Evolutionary conservation across 2,888 invertebrate species (phyloP), one percentile per base, ranked within the genome.

Genomic region (Cheilosia pagana): DNA sequence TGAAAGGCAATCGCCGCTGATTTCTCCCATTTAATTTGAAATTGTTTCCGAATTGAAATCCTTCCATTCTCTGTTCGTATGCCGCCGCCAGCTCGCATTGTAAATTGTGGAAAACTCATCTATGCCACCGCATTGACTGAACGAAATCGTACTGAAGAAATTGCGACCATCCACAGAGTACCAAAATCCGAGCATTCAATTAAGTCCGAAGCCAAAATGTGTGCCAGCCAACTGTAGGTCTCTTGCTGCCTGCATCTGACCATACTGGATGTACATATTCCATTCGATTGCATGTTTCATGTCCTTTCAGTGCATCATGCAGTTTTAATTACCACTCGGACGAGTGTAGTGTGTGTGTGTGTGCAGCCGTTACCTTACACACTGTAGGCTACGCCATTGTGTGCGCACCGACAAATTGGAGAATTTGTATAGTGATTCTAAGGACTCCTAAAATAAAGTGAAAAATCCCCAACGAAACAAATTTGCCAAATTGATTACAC

Each of bases 401-500:
- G 8, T 39, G 41, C 45, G 41, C 28, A 67, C 23, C 19, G 52
- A 59, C 28, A 81, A 63, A 81, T 63, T 75, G 68, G 31, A 75
- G 75, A 75, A 62, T 63, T 50, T 75, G 57, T 55, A 48, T 57
- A 16, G 39, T 1, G 12, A 53, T 39, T 21, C 39, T 62, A n/a
- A 52, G 63, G 76, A 48, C 59, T 63, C n/a, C 35, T 25, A 74
- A 63, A 81, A 28, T 28, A 28, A 39, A 68, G 57, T 59, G 75
- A 70, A 70, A 81, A 68, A 81, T 70, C 59, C 68, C 43, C 45
- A 48, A 59, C 25, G 63, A 59, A 57, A 68, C 57, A 75, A 63
- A 78, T 71, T 57, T 31, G 48, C 62, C 63, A 75, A 81, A 81
- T 81, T 70, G 81, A 81, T 81, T 75, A 70, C 63, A 62, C 68